phyloP scores from a whole-genome alignment of 2,797 vertebrate species.

The Pristis pectinata region DNA sequence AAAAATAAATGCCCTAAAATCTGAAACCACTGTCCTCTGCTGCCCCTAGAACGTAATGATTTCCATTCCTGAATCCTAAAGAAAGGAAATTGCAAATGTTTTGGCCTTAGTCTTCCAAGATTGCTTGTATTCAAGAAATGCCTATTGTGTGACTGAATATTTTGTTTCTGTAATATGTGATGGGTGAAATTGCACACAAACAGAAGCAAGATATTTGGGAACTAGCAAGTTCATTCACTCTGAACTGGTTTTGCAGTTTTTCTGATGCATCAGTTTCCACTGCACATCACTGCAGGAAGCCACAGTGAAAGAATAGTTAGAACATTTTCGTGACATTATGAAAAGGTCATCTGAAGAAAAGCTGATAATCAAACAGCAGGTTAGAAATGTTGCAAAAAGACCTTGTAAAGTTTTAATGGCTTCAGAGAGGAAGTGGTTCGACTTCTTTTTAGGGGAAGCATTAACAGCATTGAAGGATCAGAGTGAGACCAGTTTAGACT shows the following conservation, averaged over 20 bases:
- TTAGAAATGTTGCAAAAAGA: not conserved
- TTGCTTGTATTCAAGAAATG: too few relatives aligned
- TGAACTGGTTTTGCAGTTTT: not conserved
- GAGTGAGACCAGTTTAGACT: too few relatives aligned
- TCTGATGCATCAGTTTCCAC: not conserved
- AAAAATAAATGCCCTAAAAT: too few relatives aligned
- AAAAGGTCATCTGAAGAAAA: constrained; percentile 3
- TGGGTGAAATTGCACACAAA: not conserved
- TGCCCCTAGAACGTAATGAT: too few relatives aligned
- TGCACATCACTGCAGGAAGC: not conserved
- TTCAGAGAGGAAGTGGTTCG: not conserved
- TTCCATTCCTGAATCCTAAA: too few relatives aligned
- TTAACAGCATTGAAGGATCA: not conserved
- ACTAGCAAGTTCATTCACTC: not conserved
- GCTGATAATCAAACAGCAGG: constrained; percentile 22
- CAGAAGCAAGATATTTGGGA: not conserved
- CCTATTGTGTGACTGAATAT: not conserved
- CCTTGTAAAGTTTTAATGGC: not conserved
- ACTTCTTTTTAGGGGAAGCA: not conserved
- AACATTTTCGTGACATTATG: not conserved
- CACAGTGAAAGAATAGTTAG: not conserved
- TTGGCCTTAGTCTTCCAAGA: too few relatives aligned
- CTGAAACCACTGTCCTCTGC: too few relatives aligned
- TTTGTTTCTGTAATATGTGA: not conserved
- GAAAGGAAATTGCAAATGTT: too few relatives aligned